A percentile compares a stretch with the other conserved stretches of the same genome.
These are phyloP conservation scores for Torymus tubicola DNA, from an alignment of 2,888 invertebrate genomes.

Conservation along the genomic window DNA sequence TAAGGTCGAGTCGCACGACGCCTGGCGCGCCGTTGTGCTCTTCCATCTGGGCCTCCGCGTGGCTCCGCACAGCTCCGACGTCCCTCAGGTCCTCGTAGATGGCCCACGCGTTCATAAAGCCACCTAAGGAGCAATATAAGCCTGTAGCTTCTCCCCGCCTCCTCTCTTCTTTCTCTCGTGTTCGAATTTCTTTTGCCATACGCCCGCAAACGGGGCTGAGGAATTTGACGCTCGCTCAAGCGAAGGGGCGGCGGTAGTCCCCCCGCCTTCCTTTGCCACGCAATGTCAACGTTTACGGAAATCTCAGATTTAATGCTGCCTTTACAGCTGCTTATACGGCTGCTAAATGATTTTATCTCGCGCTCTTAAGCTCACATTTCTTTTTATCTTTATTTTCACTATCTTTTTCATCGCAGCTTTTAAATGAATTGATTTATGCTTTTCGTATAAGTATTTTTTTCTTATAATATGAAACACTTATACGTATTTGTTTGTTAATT, in stretches of 20 bases:
- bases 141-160: background rate
- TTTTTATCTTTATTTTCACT: background rate
- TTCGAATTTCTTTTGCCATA: background rate
- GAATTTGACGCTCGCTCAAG: conserved; percentile 11
- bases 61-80: conserved; percentile 78
- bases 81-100: conserved; percentile 89
- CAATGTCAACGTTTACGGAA: background rate
- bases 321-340: background rate
- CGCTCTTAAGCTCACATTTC: background rate
- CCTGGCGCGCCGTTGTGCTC: conserved; percentile 90
- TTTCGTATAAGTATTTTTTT: no score
- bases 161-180: background rate
- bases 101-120: conserved; percentile 86
- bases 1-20: conserved; percentile 87
- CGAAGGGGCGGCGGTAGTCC: no score
- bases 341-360: background rate
- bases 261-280: background rate
- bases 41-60: conserved; percentile 81
- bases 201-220: conserved; percentile 5
- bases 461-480: no score
- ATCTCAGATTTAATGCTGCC: conserved; percentile 12
- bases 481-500: no score
- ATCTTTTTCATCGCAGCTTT: background rate
- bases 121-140: conserved; percentile 11
- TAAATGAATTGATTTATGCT: background rate